Evolutionary conservation across 2,797 vertebrate species (phyloP), one percentile per base, ranked within the genome.

Genomic region (Lemur catta): DNA sequence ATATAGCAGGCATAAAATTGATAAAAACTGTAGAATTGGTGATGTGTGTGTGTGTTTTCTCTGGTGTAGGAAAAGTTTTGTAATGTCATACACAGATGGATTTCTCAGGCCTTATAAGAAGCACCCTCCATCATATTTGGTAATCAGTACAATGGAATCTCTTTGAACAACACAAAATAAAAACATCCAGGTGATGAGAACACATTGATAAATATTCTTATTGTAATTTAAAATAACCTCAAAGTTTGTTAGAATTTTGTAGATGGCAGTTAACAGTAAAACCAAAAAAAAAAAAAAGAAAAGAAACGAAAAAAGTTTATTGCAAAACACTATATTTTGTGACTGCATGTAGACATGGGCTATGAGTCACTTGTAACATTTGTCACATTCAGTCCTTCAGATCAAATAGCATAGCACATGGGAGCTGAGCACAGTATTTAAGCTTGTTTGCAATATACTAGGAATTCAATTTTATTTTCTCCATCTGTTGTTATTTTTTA

Each of bases 401-500:
- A 76, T n/a, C 15, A 80, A 95, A 95, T 35, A 90, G 71, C 28
- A 52, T 2, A 41, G 12, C 67, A 76, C 84, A 28, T 67, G 78
- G 69, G 76, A 96, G 55, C 63, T 22, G 24, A 97, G 76, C 18
- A 92, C 69, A 76, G 84, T 94, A 80, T 92, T 97, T 94, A 96
- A 97, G 50, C 81, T 97, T 97, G 79, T 95, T 97, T 96, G 33
- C 80, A 94, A 84, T 92, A 93, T 69, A 90, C 80, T 35, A 94
- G 71, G 35, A 95, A 95, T 97, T 97, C 67, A 96, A 92, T 96
- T 94, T 96, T 93, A 97, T 97, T 97, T 96, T 94, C 88, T 96
- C 90, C 94, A 96, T 97, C 96, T 97, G 97, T 96, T 94, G 91
- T 91, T 97, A 95, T 82, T 96, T 97, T 97, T 91, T 72, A 92